Conservation (phyloP, 2,113 vertebrate genomes). For the Sinocyclocheilus maitianheensis region DNA sequence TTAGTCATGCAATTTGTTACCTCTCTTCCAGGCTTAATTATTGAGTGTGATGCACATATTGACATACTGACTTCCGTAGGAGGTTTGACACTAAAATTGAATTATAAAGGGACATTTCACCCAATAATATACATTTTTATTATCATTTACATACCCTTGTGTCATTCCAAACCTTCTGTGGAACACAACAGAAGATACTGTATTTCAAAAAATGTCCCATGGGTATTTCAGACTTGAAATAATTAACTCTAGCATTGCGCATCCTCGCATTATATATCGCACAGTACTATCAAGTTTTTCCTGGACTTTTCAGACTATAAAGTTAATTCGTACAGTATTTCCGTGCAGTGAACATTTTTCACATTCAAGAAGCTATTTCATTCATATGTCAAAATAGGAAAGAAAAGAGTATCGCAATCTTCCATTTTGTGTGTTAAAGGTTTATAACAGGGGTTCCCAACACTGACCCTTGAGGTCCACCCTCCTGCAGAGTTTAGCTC, state of each 20-base stretch:
- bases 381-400: too few relatives aligned
- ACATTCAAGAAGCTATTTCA: too few relatives aligned
- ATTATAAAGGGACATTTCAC: not conserved
- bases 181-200: not conserved
- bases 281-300: not conserved
- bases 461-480: too few relatives aligned
- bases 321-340: not conserved
- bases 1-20: not conserved
- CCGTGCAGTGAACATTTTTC: not conserved
- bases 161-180: not conserved
- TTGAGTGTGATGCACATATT: too few relatives aligned
- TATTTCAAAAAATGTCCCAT: too few relatives aligned
- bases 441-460: too few relatives aligned
- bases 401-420: too few relatives aligned
- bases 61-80: not conserved
- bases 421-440: too few relatives aligned
- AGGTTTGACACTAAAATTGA: not conserved
- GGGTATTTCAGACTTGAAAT: too few relatives aligned
- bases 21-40: not conserved
- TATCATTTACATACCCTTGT: not conserved
- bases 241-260: not conserved
- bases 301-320: not conserved
- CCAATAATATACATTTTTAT: not conserved
- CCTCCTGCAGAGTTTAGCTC: too few relatives aligned
- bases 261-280: not conserved